Base-by-base conservation (phyloP, 2,797 vertebrate species). In the Tenualosa thibaudeaui region DNA sequence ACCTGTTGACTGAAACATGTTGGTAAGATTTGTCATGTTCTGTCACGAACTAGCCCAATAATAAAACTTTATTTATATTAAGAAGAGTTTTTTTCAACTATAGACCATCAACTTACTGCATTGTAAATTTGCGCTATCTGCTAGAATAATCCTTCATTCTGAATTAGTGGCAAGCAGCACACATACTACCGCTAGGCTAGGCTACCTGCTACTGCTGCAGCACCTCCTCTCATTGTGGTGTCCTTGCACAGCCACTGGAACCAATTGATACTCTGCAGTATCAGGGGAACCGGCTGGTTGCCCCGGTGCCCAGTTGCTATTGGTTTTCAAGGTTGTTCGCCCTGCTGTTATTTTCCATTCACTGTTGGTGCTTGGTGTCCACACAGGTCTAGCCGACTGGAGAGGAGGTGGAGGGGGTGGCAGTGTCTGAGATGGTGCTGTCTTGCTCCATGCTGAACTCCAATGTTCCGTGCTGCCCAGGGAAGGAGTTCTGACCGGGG, bases 281-380 rank as follows among this genome's bases (percentile, higher is more conserved):
- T 75, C 68, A 75, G 68, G 68, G 37, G 68, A 15, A 40, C 68
- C 15, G 31, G 68, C 68, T 26, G 65, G 24, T 65, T 31, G n/a
- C 9, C 62, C 62, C 0, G 62, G 24, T 5, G 31, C 68, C 9
- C 71, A 78, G 37, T 78, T 46, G 71, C 71, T 46, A 78, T 78
- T 78, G 71, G 71, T 22, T 78, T 78, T 78, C 71, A 78, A 78
- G 71, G 71, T 78, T 78, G 71, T 78, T 40, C 15, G 15, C 40
- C 71, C 71, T 46, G 40, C 37, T 78, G 37, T 78, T 78, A 46
- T n/a, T 46, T 46, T 78, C 71, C 71, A 46, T 78, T 78, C 37
- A 7, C 10, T 51, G 6, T 17, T 19, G 37, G 37, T 46, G 71
- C 71, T 43, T 46, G 71, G 71, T 46, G 71, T 37, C 71, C 8